These are phyloP conservation scores for Atherinomorus stipes DNA, from an alignment of 2,113 vertebrate species.

Conservation along the genomic window DNA sequence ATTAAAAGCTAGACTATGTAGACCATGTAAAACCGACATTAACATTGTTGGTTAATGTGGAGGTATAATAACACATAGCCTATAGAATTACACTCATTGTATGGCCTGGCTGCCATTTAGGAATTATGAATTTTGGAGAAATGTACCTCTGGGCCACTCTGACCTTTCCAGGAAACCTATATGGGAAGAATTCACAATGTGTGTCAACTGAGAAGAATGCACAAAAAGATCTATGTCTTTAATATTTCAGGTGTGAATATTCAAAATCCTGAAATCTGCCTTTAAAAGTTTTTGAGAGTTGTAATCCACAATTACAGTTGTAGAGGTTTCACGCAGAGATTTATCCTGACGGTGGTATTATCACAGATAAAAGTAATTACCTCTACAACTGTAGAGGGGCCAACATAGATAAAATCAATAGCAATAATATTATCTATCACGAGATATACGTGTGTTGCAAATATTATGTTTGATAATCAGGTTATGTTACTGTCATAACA, in stretches of 20 bases:
- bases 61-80: too few species aligned
- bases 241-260: background rate
- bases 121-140: conserved; percentile 35
- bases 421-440: too few species aligned
- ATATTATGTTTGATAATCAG: too few species aligned
- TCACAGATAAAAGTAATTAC: too few species aligned
- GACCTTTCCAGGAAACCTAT: conserved; percentile 50
- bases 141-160: conserved; percentile 10
- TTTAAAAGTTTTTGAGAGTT: too few species aligned
- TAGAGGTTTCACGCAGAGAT: background rate
- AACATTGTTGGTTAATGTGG: background rate
- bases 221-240: background rate
- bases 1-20: background rate
- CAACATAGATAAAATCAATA: too few species aligned
- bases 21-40: background rate
- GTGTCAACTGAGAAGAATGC: background rate
- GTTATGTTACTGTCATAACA: too few species aligned
- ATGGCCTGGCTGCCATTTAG: conserved; percentile 29
- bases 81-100: background rate
- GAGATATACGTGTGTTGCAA: too few species aligned
- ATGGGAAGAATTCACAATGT: conserved; percentile 28
- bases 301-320: background rate
- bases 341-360: too few species aligned
- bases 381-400: too few species aligned
- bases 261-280: background rate